Conservation (phyloP, 2,888 invertebrate genomes). For the Coelinius sp. region DNA sequence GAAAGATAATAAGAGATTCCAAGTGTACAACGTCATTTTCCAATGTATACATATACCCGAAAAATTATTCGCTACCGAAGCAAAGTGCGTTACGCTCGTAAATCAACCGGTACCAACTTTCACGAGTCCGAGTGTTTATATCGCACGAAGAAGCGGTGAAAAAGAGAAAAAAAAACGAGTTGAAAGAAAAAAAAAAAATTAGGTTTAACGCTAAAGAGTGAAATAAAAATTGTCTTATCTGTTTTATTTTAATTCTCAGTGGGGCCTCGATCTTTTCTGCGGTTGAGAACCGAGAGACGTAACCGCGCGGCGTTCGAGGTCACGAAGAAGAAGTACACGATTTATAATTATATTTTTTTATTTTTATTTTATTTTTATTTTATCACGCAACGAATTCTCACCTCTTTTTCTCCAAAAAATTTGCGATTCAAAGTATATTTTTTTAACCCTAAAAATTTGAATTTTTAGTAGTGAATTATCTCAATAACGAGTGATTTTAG, state of each 20-base stretch:
- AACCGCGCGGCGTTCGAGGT: constrained; percentile 10
- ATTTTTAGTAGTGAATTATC: too few relatives aligned
- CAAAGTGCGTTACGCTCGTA: constrained; percentile 49
- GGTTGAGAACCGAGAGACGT: neutral
- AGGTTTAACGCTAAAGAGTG: constrained; percentile 11
- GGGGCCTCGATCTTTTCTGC: neutral
- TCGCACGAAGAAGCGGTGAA: constrained; percentile 39
- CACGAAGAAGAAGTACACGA: neutral
- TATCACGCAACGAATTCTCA: neutral
- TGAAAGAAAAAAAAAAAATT: constrained; percentile 16
- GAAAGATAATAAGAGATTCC: constrained; percentile 28
- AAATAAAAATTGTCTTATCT: constrained; percentile 21
- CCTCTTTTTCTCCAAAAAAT: neutral
- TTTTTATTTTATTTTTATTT: neutral
- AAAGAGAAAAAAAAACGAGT: neutral
- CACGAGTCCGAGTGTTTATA: constrained; percentile 44
- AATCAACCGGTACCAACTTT: constrained; percentile 51
- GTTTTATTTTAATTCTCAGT: neutral
- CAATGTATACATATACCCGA: constrained; percentile 29
- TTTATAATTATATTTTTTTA: neutral
- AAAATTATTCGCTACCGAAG: constrained; percentile 46
- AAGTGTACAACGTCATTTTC: constrained; percentile 24
- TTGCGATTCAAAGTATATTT: neutral
- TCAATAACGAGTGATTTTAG: too few relatives aligned
- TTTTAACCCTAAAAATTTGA: too few relatives aligned